Evolutionary conservation across 2,888 invertebrate species (phyloP), one percentile per base, ranked within the genome.

Genomic region (Stegana nigrithorax): DNA sequence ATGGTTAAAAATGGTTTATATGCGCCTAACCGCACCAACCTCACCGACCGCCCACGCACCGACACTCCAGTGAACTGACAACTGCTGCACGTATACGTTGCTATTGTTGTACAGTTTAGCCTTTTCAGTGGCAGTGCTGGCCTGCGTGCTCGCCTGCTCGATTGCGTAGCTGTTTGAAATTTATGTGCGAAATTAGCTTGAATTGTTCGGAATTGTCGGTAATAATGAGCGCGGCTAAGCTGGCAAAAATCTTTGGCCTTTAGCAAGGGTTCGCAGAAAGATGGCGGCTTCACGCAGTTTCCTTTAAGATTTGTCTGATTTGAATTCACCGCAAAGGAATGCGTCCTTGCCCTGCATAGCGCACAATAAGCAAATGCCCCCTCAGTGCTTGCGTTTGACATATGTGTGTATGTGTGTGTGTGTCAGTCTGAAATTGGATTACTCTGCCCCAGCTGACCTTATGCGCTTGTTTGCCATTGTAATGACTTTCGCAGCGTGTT

Each of bases 141-240:
- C 44, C 44, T 44, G 3, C 19, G 36, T 26, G 26, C 27, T 14
- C 6, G 45, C 17, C 8, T 45, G 21, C 21, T 8, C 25, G 47
- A 14, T 39, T 36, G 25, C 10, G 32, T 26, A 25, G 23, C 51
- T n/a, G 60, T 26, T 50, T 10, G n/a, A 64, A 58, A 64, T 64
- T 64, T 60, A 64, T 64, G 64, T 64, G 64, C 21, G 57, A 60
- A 75, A 79, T 77, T 80, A 77, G 56, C 63, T 57, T 62, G 68
- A 81, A 79, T 79, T 73, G 77, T 80, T 77, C 77, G 77, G 79
- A 80, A 77, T 77, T 69, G 59, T 65, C 73, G 73, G 78, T 73
- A 74, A 79, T 80, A 71, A 67, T 58, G 26, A 59, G 50, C 27
- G 27, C 27, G 23, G 51, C 17, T 29, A 26, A 29, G 51, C 19